Evolutionary conservation across 1,140 invertebrate genomes (phyloP).

Genomic region (Harpegnathos saltator): DNA sequence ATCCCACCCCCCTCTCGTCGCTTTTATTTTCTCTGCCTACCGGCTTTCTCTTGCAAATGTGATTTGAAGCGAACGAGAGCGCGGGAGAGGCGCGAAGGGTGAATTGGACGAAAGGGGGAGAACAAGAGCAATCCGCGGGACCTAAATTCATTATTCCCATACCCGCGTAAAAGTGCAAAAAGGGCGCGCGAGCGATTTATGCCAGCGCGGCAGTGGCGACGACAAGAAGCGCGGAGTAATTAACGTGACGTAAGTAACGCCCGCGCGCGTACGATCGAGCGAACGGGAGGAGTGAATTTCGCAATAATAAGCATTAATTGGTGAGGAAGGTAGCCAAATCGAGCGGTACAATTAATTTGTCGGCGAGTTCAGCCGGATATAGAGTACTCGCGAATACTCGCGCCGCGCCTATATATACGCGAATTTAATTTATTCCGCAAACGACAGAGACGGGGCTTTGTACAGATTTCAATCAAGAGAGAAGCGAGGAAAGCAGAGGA

Average conservation of each 20-base stretch:
- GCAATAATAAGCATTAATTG: too few relatives aligned
- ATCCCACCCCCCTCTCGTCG: not conserved
- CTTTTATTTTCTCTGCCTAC: slow-evolving; percentile 63
- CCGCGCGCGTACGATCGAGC: too few relatives aligned
- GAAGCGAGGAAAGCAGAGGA: slow-evolving; percentile 28
- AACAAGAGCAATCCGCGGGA: not conserved
- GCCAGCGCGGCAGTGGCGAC: too few relatives aligned
- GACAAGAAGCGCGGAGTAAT: too few relatives aligned
- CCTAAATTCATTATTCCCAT: slow-evolving; percentile 10
- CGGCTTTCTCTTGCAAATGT: slow-evolving; percentile 66
- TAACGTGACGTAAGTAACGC: too few relatives aligned
- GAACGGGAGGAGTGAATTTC: too few relatives aligned
- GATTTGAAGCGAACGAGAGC: slow-evolving; percentile 55
- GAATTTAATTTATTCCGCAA: not conserved
- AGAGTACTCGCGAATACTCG: too few relatives aligned
- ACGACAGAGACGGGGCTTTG: not conserved
- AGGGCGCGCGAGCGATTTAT: too few relatives aligned
- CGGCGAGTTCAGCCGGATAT: too few relatives aligned
- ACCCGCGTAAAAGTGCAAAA: too few relatives aligned
- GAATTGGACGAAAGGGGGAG: slow-evolving; percentile 8
- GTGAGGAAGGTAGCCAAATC: too few relatives aligned
- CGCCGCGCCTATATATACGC: not conserved
- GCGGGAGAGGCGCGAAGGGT: slow-evolving; percentile 1
- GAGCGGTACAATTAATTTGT: too few relatives aligned
- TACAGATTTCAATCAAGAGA: slow-evolving; percentile 26